Evolutionary conservation across 2,113 vertebrate genomes (phyloP).

Genomic region (Oryctolagus cuniculus): mOryCun1.1 NC_091450.1:20412501-20413000

Average conservation of each 20-base stretch:
- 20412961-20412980: not conserved
- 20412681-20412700: too few relatives aligned
- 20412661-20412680: not conserved
- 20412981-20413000: not conserved
- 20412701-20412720: not conserved
- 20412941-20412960: not conserved
- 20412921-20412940: not conserved
- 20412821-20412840: not conserved
- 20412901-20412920: not conserved
- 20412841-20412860: not conserved
- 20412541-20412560: too few relatives aligned
- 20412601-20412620: too few relatives aligned
- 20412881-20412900: not conserved
- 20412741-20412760: not conserved
- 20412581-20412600: fast-evolving
- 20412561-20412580: not conserved
- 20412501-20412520: not conserved
- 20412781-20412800: not conserved
- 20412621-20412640: not conserved
- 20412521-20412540: not conserved
- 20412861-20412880: not conserved
- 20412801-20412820: not conserved
- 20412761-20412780: not conserved
- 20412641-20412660: not conserved
- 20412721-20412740: not conserved